Conservation (phyloP, 2,113 vertebrate species). For the Coreoperca whiteheadi region DNA sequence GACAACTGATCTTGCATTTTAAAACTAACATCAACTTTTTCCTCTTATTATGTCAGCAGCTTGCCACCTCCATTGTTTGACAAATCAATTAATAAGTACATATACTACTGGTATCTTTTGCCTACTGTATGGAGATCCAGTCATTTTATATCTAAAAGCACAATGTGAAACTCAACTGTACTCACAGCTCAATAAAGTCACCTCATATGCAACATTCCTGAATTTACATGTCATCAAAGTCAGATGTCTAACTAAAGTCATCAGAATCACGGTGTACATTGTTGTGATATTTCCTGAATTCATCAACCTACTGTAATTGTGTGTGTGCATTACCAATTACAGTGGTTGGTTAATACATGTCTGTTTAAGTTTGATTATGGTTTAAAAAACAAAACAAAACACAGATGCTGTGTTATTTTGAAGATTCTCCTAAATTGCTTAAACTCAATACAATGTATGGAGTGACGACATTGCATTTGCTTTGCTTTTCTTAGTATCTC, state of each 20-base stretch:
- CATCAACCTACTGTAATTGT: not conserved
- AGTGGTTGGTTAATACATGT: not conserved
- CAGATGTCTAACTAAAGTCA: not conserved
- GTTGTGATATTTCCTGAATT: not conserved
- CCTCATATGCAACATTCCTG: not conserved
- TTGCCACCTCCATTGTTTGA: slow-evolving; percentile 12
- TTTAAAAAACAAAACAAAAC: not conserved
- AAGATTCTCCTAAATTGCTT: not conserved
- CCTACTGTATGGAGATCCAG: not conserved
- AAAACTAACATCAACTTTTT: slow-evolving; percentile 20
- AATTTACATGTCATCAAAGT: not conserved
- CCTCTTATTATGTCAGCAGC: slow-evolving; percentile 22
- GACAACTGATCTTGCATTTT: slow-evolving; percentile 36
- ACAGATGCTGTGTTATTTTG: not conserved
- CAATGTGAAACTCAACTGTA: not conserved
- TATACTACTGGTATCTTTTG: not conserved
- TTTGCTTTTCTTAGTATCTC: not conserved
- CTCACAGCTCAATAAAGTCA: not conserved
- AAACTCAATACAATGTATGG: not conserved
- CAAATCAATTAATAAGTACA: slow-evolving; percentile 8
- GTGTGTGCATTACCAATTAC: not conserved
- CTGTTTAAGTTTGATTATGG: not conserved
- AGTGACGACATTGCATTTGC: not conserved
- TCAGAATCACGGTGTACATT: not conserved
- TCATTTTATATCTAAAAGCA: not conserved